phyloP scores from a whole-genome alignment of 2,797 vertebrate species.

The Microcaecilia unicolor region DNA sequence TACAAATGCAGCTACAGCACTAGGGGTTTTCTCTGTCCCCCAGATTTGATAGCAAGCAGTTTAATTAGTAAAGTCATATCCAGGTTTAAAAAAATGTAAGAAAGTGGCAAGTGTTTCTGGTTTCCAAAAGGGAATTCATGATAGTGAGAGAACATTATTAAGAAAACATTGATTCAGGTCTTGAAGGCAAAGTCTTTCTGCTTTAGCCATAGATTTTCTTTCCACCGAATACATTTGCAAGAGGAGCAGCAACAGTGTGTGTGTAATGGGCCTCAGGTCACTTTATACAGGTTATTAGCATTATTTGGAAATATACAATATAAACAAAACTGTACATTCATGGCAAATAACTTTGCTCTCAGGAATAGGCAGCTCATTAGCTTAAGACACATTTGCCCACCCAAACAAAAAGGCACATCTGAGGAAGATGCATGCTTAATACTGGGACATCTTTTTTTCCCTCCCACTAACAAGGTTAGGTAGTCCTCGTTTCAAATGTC shows the following conservation, averaged over 20 bases:
- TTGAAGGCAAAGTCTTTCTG: constrained; percentile 38
- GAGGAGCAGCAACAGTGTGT: constrained; percentile 47
- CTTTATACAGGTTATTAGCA: constrained; percentile 55
- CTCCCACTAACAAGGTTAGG: not conserved
- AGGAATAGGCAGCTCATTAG: constrained; percentile 72
- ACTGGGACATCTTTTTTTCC: constrained; percentile 15
- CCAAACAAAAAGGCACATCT: constrained; percentile 89
- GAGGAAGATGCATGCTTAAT: constrained; percentile 59
- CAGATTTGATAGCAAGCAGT: constrained; percentile 16
- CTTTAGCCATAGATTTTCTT: constrained; percentile 26
- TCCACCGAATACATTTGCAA: constrained; percentile 18
- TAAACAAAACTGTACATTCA: constrained; percentile 78
- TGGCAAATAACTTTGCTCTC: constrained; percentile 76
- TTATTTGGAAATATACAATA: constrained; percentile 62
- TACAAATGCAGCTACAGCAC: constrained; percentile 65
- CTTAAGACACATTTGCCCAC: constrained; percentile 59
- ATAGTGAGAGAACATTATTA: constrained; percentile 34
- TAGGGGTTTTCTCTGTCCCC: constrained; percentile 39
- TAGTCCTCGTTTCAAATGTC: constrained; percentile 23
- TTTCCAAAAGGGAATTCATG: constrained; percentile 29
- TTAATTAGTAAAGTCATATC: constrained; percentile 37
- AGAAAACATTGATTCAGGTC: constrained; percentile 28
- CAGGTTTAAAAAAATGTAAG: constrained; percentile 54
- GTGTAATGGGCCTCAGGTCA: constrained; percentile 46
- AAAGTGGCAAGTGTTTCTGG: constrained; percentile 51